Percentiles rank a stretch among this genome's conserved stretches.
These are phyloP conservation scores for Aelia acuminata DNA, from an alignment of 2,888 invertebrate genomes.

Conservation along the genomic window DNA sequence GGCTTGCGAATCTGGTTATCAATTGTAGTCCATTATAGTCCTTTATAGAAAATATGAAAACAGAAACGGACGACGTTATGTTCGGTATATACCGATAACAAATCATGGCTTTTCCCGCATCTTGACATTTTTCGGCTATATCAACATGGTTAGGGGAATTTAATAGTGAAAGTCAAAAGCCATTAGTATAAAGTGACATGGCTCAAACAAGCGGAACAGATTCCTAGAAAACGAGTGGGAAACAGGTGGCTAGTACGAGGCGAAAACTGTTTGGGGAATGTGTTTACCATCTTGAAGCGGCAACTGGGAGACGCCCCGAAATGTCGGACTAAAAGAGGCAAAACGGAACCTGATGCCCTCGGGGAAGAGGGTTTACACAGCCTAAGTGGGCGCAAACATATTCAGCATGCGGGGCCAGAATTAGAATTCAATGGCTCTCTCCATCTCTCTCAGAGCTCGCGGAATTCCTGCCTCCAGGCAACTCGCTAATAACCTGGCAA, in stretches of 20 bases:
- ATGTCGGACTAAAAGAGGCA: background rate
- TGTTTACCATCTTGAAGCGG: background rate
- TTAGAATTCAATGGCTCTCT: constrained; percentile 22
- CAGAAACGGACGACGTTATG: no score
- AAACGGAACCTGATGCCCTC: background rate
- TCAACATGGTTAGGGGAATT: background rate
- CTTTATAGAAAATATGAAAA: no score
- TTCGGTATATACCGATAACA: no score
- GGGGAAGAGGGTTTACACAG: background rate
- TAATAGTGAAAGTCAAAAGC: background rate
- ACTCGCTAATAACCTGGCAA: background rate
- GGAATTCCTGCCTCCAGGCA: background rate
- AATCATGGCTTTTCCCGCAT: no score
- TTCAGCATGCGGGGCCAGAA: background rate
- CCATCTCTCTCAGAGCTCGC: background rate
- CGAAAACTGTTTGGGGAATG: background rate
- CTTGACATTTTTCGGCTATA: no score
- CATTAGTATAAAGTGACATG: background rate
- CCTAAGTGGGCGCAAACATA: background rate
- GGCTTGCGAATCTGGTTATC: no score
- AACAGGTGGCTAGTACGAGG: background rate
- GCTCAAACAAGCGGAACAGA: constrained; percentile 11
- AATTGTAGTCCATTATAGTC: no score
- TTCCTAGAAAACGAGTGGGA: background rate
- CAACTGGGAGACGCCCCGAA: background rate